Conservation (phyloP, 2,888 invertebrate species). For the Phlogophora meticulosa region DNA sequence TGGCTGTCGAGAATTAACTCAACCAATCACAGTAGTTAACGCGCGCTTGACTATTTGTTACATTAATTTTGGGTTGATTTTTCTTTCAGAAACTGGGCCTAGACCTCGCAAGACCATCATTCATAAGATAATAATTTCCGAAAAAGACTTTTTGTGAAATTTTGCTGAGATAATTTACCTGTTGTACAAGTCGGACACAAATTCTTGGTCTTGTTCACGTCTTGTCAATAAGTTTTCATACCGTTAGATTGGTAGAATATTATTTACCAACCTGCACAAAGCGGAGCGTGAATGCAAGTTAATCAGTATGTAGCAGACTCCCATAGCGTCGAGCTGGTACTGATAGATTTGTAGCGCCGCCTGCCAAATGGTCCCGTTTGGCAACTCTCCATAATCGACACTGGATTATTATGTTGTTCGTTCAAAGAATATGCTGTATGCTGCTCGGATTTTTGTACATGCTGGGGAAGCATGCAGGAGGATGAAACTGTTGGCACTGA, state of each 20-base stretch:
- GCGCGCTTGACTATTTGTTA: no score
- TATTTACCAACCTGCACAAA: conserved; percentile 10
- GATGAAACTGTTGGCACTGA: conserved; percentile 43
- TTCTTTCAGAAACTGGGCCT: no score
- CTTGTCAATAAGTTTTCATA: not conserved
- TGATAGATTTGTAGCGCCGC: conserved; percentile 70
- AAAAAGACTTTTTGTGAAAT: no score
- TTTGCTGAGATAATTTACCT: no score
- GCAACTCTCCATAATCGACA: conserved; percentile 68
- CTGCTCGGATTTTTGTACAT: conserved; percentile 58
- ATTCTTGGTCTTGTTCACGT: not conserved
- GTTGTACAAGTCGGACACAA: not conserved
- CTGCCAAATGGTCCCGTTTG: conserved; percentile 73
- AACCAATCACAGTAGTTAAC: no score
- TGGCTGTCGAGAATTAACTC: no score
- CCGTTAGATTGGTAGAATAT: not conserved
- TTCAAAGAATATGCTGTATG: conserved; percentile 61
- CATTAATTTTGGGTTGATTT: no score
- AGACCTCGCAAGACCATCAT: no score
- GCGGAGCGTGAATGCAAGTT: conserved; percentile 41
- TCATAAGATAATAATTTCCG: no score
- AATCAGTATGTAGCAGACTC: conserved; percentile 49
- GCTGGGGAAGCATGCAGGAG: conserved; percentile 49
- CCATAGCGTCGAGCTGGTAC: conserved; percentile 49
- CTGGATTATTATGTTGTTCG: conserved; percentile 55